Base-by-base conservation (phyloP, 2,888 invertebrate species). In the Brachyopa scutellaris region DNA sequence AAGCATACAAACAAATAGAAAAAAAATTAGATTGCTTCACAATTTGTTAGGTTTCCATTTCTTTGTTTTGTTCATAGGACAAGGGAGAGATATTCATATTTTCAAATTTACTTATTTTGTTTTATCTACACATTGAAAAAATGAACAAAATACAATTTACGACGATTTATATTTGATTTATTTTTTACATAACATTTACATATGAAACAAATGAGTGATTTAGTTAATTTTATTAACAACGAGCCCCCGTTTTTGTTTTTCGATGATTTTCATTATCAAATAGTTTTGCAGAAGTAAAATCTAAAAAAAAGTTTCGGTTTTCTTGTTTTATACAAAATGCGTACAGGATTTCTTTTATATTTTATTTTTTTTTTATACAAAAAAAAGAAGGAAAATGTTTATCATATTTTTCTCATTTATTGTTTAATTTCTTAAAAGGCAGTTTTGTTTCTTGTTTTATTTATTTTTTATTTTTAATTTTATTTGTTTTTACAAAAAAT, bases 341-440 rank as follows among this genome's bases (percentile, higher is more conserved):
- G 76, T 77, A 82, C 76, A 82, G 64, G 33, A 53, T 21, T 70
- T 51, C 59, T 72, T 67, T 11, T 47, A 47, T n/a, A n/a, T n/a
- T n/a, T n/a, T n/a, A n/a, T n/a, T n/a, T 51, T 74, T n/a, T 33
- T 80, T 76, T 79, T 80, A 70, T 82, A 82, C 82, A 77, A 77
- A 79, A 79, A 66, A 3, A 26, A n/a, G n/a, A n/a, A n/a, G n/a
- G n/a, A n/a, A n/a, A n/a, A 70, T 69, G 49, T 69, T 80, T 13
- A 69, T 59, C 17, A 29, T 53, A 31, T 23, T 62, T 31, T 67
- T 57, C 36, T 33, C 49, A 64, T 69, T 80, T 82, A 82, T 82
- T 82, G 82, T 82, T 76, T 11, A 76, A 59, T 82, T 82, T 70
- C 64, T 70, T 70, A 82, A 80, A 82, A 82, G 82, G 82, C 82